Conservation (phyloP, 2,797 vertebrate species). For the Manis pentadactyla region DNA sequence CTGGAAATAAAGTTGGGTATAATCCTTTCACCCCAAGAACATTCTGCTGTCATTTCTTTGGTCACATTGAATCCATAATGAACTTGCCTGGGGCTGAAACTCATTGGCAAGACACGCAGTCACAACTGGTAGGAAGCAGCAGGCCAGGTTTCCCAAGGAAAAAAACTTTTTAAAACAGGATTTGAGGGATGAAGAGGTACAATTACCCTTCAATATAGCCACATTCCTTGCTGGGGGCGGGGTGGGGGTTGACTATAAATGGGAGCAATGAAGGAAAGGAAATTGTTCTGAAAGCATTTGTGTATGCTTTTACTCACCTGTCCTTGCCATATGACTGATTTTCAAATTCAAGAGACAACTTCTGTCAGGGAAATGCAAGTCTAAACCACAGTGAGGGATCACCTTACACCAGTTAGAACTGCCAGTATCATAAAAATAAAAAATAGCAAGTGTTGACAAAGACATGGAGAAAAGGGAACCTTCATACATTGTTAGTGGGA, state of each 20-base stretch:
- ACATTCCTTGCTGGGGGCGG: neutral
- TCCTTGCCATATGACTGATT: neutral
- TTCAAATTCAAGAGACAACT: conserved; percentile 1
- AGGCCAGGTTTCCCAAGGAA: neutral
- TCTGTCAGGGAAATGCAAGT: neutral
- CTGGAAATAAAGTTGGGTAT: too few species aligned
- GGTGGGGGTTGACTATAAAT: neutral
- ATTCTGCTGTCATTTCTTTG: too few species aligned
- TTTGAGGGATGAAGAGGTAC: neutral
- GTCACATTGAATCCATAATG: too few species aligned
- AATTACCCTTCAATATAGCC: neutral
- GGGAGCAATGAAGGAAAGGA: neutral
- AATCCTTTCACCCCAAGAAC: too few species aligned
- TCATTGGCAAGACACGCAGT: too few species aligned
- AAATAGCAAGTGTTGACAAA: too few species aligned
- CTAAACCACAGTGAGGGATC: too few species aligned
- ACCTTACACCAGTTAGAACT: too few species aligned
- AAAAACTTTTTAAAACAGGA: neutral
- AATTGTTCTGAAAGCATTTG: neutral
- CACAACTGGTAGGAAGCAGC: neutral
- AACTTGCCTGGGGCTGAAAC: too few species aligned
- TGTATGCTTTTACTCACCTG: conserved; percentile 10
- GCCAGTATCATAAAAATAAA: too few species aligned
- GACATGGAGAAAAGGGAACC: too few species aligned
- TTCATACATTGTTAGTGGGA: too few species aligned